Conservation (phyloP, 2,113 vertebrate genomes). For the Protobothrops flavoviridis region DNA sequence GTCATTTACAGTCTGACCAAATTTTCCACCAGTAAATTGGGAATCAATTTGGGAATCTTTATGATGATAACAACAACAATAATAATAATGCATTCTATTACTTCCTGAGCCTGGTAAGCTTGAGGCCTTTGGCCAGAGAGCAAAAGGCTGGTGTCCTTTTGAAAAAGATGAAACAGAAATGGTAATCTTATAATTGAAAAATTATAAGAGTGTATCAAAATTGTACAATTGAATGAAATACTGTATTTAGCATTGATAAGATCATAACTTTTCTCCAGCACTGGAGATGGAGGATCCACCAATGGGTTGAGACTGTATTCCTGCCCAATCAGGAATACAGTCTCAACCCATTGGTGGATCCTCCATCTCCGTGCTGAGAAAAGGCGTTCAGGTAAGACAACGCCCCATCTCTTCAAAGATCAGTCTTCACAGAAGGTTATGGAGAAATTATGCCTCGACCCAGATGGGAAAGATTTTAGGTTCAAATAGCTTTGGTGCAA, state of each 20-base stretch:
- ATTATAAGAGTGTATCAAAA: neutral
- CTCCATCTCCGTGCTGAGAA: too few species aligned
- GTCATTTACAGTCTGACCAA: neutral
- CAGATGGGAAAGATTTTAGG: neutral
- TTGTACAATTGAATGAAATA: neutral
- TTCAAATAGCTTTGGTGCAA: neutral
- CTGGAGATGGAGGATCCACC: too few species aligned
- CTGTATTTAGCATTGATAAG: neutral
- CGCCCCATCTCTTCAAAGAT: neutral
- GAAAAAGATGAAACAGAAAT: neutral
- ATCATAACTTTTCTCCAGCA: neutral
- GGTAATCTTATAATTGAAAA: neutral
- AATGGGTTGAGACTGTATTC: too few species aligned
- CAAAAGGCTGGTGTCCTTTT: neutral
- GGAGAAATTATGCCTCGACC: neutral
- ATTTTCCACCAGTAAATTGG: neutral
- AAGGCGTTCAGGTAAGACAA: too few species aligned
- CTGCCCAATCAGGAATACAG: too few species aligned
- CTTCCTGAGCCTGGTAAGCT: neutral
- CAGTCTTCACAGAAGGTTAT: neutral
- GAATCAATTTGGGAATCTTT: neutral
- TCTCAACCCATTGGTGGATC: too few species aligned
- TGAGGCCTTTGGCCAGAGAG: neutral
- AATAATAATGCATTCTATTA: neutral
- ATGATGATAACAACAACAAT: neutral